Base-by-base conservation (phyloP, 2,113 vertebrate genomes). In the Melanotaenia duboulayi region DNA sequence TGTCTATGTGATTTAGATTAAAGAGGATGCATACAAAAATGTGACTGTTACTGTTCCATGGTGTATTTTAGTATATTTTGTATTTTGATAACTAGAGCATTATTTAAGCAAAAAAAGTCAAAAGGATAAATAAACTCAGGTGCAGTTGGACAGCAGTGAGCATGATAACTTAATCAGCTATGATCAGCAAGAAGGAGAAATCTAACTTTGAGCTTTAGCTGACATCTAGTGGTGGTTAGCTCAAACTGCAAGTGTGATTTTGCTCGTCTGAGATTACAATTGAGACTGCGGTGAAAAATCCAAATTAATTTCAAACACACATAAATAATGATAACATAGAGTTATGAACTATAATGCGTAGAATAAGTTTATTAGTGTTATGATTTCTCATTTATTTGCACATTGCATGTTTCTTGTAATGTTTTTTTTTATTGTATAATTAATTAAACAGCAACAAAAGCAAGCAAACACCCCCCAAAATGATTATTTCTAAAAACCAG, bases 141-240 rank as follows among this genome's bases (percentile, higher is more conserved):
- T 6, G 39, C 8, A 37, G 9, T 24, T 44, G 48, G 42, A 65
- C 44, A 32, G 0, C 25, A 28, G 19, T 4, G 11, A 39, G 32
- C 17, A 22, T 1, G 4, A 12, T 19, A 44, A 10, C 51, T n/a
- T 28, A 39, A 25, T 13, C 37, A 44, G 28, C 32, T 17, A 0
- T 24, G 2, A 39, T 22, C 17, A 32, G 54, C 9, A 1, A n/a
- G 12, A 51, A 0, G 40, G 20, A 63, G 37, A 14, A 0, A 70
- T 19, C 32, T 49, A 81, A 65, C 22, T 28, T 20, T 80, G 74
- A 71, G 74, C 64, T 77, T 82, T 22, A 46, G 5, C 78, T 89
- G 90, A 79, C 91, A 89, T 80, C 91, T 91, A 88, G 90, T 88
- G 91, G 89, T 76, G 35, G 68, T 0, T 28, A 61, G 23, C 10